These are phyloP conservation scores for Papilio demoleus DNA, from an alignment of 2,888 invertebrate species.

Conservation along the genomic window DNA sequence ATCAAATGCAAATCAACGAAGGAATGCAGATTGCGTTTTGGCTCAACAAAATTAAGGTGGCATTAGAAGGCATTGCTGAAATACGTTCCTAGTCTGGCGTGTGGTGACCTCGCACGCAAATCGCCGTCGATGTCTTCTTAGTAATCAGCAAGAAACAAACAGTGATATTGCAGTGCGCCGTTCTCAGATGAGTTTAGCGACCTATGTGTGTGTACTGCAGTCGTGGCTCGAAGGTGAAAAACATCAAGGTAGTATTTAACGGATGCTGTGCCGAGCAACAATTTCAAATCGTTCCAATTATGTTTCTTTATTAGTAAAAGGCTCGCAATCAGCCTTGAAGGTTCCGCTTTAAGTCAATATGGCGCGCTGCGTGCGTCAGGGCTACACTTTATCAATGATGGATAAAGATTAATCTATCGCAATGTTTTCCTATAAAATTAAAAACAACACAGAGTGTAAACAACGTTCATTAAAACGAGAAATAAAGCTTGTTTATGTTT, in stretches of 20 bases:
- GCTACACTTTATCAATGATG: constrained; percentile 41
- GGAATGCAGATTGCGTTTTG: constrained; percentile 15
- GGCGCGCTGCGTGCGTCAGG: not conserved
- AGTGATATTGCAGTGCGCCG: not conserved
- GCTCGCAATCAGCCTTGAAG: constrained; percentile 33
- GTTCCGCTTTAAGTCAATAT: constrained; percentile 27
- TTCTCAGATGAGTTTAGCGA: constrained; percentile 25
- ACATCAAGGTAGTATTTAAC: constrained; percentile 29
- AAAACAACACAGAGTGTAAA: not conserved
- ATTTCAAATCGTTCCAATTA: constrained; percentile 34
- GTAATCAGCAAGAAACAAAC: constrained; percentile 26
- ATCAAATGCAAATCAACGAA: not conserved
- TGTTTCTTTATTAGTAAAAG: constrained; percentile 37
- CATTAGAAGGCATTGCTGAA: constrained; percentile 23
- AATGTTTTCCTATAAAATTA: constrained; percentile 24
- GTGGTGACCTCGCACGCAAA: constrained; percentile 18
- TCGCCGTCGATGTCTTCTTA: constrained; percentile 5
- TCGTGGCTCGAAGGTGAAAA: constrained; percentile 46
- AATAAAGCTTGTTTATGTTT: not conserved
- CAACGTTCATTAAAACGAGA: not conserved
- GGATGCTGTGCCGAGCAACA: constrained; percentile 28
- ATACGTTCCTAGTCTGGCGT: constrained; percentile 9
- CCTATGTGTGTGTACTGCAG: constrained; percentile 32
- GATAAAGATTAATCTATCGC: constrained; percentile 33
- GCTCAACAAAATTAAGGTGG: not conserved